These are phyloP conservation scores for Micromussa lordhowensis DNA, from an alignment of 92 coral and sea anemone species.

Conservation along the genomic window DNA sequence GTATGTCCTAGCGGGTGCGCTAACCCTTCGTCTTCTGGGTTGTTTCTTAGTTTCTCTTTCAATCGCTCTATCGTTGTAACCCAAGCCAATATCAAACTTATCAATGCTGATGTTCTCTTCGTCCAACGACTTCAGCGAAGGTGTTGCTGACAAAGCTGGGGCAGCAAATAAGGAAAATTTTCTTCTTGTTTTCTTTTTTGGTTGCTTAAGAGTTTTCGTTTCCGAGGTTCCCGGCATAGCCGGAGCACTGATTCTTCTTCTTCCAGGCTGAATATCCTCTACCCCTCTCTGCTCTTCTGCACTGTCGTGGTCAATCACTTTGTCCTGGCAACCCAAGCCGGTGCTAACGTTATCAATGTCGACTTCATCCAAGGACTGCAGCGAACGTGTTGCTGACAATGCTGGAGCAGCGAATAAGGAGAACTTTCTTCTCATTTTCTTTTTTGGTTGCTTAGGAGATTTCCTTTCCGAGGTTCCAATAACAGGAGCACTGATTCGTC, in stretches of 20 bases:
- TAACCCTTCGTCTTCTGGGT: not conserved
- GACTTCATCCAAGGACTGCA: not conserved
- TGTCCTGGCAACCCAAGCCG: not conserved
- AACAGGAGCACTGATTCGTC: constrained; percentile 15
- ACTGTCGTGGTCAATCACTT: not conserved
- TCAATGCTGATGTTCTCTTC: not conserved
- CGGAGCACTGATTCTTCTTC: not conserved
- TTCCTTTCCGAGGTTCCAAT: not conserved
- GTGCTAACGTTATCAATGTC: not conserved
- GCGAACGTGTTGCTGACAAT: not conserved
- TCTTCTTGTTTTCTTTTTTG: not conserved
- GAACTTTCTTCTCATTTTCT: not conserved
- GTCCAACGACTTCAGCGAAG: not conserved
- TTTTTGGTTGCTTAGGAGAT: not conserved
- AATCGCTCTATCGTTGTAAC: not conserved
- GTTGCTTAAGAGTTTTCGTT: not conserved
- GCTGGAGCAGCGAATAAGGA: not conserved
- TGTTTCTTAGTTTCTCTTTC: not conserved
- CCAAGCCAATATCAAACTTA: not conserved
- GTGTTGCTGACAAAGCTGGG: not conserved
- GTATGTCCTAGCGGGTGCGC: not conserved
- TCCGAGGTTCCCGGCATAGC: not conserved
- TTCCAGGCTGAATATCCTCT: not conserved
- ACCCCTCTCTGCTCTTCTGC: not conserved
- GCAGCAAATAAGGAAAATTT: not conserved